These are phyloP conservation scores for Ormyrus nitidulus DNA, from an alignment of 2,888 invertebrate genomes.

Conservation along the genomic window DNA sequence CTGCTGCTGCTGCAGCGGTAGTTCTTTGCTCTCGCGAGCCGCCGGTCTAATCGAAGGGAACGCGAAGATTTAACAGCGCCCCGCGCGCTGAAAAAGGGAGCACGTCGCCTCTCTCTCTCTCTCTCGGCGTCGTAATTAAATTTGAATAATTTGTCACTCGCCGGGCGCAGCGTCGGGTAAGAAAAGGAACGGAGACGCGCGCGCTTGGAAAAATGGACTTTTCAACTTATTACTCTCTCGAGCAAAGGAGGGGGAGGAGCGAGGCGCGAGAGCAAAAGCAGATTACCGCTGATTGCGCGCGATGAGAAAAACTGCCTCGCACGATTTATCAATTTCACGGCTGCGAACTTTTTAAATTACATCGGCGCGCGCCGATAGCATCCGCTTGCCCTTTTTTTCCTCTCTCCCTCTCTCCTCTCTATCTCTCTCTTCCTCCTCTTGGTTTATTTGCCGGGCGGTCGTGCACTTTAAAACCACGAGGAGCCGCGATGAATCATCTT, in stretches of 20 bases:
- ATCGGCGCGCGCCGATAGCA: conserved; percentile 55
- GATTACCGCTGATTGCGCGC: conserved; percentile 65
- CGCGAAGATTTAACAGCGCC: conserved; percentile 48
- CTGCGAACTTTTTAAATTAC: conserved; percentile 70
- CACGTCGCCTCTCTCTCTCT: no score
- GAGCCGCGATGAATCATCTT: conserved; percentile 10
- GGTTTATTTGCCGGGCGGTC: no score
- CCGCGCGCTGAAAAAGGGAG: not conserved
- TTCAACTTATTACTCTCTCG: conserved; percentile 63
- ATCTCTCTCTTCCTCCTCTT: not conserved
- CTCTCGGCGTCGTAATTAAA: conserved; percentile 50
- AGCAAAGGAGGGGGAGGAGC: no score
- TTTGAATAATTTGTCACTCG: conserved; percentile 56
- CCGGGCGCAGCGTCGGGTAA: not conserved
- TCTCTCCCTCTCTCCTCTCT: not conserved
- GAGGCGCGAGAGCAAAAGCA: conserved; percentile 57
- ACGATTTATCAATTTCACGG: conserved; percentile 72
- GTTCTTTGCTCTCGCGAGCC: conserved; percentile 23
- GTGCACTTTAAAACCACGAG: not conserved
- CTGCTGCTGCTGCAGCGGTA: not conserved
- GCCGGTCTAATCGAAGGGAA: conserved; percentile 45
- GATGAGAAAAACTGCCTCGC: conserved; percentile 57
- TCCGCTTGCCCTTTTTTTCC: not conserved
- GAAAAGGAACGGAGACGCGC: not conserved
- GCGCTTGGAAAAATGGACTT: conserved; percentile 61